Evolutionary conservation across 2,888 invertebrate genomes (phyloP), one percentile per base, ranked within the genome.

Genomic region (Acanthosoma haemorrhoidale): DNA sequence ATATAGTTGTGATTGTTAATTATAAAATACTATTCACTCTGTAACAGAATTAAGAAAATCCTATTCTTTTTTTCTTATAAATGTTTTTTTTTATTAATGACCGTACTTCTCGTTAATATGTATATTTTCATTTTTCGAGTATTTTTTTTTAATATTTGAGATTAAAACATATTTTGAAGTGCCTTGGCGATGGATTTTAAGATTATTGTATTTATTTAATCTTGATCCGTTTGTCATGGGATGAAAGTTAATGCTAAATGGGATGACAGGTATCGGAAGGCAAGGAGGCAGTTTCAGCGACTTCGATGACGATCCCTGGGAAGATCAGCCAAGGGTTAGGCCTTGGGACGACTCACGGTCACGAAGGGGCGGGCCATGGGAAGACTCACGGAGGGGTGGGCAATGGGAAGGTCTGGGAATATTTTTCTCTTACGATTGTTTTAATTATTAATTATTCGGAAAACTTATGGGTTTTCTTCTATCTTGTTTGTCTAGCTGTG

Each of bases 251-350:
- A 51, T 51, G n/a, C 29, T n/a, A 4, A 59, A 67, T 64, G 58
- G 66, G 32, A 58, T 70, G 70, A 78, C 76, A 75, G 77, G 77
- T 63, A 76, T 72, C 59, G 72, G 72, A 25, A 38, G 64, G 29
- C 39, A 18, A 9, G 64, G 64, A 36, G 67, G 73, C 4, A 71
- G 68, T 31, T 68, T 70, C 73, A 70, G 59, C 77, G 79, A 78
- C 69, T 78, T 78, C 61, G 77, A 78, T 57, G 77, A 73, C 38
- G 72, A 77, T 59, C 75, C 75, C 25, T 75, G 75, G 75, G 75
- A 75, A 38, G 67, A 79, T 63, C 78, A 78, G 18, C 78, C 78
- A 51, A 60, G 70, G 29, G 58, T 67, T n/a, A 60, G 70, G 29
- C 64, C 70, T 11, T 71, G 73, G 70, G 71, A 70, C 15, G 51